These are phyloP conservation scores for Microctenopoma steveboyesi DNA, from an alignment of 2,797 vertebrate species.

Conservation along the genomic window DNA sequence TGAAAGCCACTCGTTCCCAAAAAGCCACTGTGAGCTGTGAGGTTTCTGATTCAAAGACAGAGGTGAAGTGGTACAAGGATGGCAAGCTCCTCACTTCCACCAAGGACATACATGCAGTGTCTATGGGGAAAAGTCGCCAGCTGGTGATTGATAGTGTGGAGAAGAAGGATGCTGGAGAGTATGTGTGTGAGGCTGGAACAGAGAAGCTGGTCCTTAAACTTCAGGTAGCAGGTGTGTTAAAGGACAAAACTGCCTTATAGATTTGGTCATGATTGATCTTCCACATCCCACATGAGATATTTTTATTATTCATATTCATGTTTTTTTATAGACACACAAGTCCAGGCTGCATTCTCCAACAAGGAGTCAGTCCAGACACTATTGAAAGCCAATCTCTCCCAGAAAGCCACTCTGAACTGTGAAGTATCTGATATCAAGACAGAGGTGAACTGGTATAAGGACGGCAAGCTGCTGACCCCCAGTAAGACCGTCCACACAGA, in stretches of 20 bases:
- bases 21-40: slow-evolving; percentile 81
- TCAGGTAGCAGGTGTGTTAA: slow-evolving; percentile 67
- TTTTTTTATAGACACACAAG: slow-evolving; percentile 38
- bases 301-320: background rate
- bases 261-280: background rate
- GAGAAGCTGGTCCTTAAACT: slow-evolving; percentile 83
- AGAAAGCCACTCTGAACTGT: slow-evolving; percentile 79
- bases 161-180: slow-evolving; percentile 84
- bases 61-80: slow-evolving; percentile 87
- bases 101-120: slow-evolving; percentile 74
- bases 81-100: slow-evolving; percentile 79
- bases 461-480: slow-evolving; percentile 78
- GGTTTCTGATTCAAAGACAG: slow-evolving; percentile 78
- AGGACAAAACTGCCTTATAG: background rate
- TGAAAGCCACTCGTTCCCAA: slow-evolving; percentile 70
- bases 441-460: slow-evolving; percentile 86
- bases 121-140: slow-evolving; percentile 73
- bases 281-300: too few species aligned
- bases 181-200: slow-evolving; percentile 80
- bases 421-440: slow-evolving; percentile 80
- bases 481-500: slow-evolving; percentile 77
- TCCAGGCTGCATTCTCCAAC: slow-evolving; percentile 67
- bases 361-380: slow-evolving; percentile 80
- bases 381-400: slow-evolving; percentile 68
- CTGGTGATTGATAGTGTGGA: slow-evolving; percentile 82